Percentiles rank a stretch among this genome's conserved stretches.
Conservation (phyloP, 1,140 invertebrate genomes). For the Panagrolaimus sp. region DNA sequence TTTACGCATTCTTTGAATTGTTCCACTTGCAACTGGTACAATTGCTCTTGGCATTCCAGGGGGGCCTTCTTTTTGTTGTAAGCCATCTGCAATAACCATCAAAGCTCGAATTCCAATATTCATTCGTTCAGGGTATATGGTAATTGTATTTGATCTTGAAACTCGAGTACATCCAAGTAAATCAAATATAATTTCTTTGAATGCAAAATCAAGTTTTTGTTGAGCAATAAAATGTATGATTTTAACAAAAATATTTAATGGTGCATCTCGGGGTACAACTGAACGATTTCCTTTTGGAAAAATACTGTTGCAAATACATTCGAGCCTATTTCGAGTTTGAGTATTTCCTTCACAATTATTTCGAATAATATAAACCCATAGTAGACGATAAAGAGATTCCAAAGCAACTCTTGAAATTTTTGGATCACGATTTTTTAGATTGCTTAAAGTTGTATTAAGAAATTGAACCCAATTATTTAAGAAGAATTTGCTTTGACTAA, state of each 20-base stretch:
- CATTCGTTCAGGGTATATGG: slow-evolving; percentile 93
- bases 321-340: slow-evolving; percentile 80
- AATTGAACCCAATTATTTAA: slow-evolving; percentile 96
- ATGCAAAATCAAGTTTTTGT: slow-evolving; percentile 59
- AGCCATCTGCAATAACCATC: slow-evolving; percentile 90
- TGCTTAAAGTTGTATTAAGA: slow-evolving; percentile 91
- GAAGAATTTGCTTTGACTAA: slow-evolving; percentile 95
- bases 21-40: slow-evolving; percentile 51
- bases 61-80: slow-evolving; percentile 93
- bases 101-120: slow-evolving; percentile 90
- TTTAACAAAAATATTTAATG: slow-evolving; percentile 97
- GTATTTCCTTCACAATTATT: slow-evolving; percentile 99
- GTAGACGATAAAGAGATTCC: slow-evolving; percentile 67
- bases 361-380: slow-evolving; percentile 93
- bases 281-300: slow-evolving; percentile 97
- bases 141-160: slow-evolving; percentile 73
- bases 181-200: slow-evolving; percentile 90
- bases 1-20: slow-evolving; percentile 84
- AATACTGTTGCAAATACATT: slow-evolving; percentile 93
- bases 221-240: slow-evolving; percentile 99
- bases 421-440: slow-evolving; percentile 90
- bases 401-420: slow-evolving; percentile 95
- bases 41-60: slow-evolving; percentile 58
- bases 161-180: slow-evolving; percentile 85
- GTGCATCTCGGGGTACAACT: slow-evolving; percentile 90